These are phyloP conservation scores for Spatulosminthurus flaviceps DNA, from an alignment of 2,888 invertebrate species.

Conservation along the genomic window DNA sequence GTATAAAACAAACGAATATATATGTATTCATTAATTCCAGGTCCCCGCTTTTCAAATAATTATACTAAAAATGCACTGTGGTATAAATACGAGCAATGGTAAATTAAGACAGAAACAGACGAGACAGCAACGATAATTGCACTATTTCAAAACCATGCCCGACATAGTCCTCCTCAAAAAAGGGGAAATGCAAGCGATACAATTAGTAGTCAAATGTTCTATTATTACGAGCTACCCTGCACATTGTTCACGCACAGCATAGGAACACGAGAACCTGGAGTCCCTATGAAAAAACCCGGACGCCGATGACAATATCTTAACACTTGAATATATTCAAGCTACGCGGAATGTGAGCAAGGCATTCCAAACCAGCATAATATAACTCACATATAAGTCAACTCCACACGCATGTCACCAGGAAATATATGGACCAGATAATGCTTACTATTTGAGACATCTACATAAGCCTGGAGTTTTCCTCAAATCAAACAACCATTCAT, in stretches of 20 bases:
- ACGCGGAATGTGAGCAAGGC: constrained; percentile 44
- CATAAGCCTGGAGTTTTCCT: no score
- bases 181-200: neutral
- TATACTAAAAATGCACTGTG: neutral
- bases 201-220: neutral
- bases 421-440: neutral
- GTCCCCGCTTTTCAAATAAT: neutral
- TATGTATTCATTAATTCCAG: neutral
- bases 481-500: no score
- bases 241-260: neutral
- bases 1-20: neutral
- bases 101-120: neutral
- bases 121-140: constrained; percentile 3
- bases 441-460: no score
- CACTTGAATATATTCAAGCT: constrained; percentile 50
- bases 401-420: constrained; percentile 11
- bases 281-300: neutral
- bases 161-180: neutral
- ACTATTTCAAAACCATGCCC: neutral
- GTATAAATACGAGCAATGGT: neutral
- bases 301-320: constrained; percentile 31
- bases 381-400: constrained; percentile 52
- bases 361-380: constrained; percentile 45
- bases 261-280: neutral
- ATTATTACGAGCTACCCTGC: neutral